A percentile compares a stretch with the other conserved stretches of the same genome.
phyloP scores from a whole-genome alignment of 2,113 vertebrate species.

The Probosciger aterrimus region DNA sequence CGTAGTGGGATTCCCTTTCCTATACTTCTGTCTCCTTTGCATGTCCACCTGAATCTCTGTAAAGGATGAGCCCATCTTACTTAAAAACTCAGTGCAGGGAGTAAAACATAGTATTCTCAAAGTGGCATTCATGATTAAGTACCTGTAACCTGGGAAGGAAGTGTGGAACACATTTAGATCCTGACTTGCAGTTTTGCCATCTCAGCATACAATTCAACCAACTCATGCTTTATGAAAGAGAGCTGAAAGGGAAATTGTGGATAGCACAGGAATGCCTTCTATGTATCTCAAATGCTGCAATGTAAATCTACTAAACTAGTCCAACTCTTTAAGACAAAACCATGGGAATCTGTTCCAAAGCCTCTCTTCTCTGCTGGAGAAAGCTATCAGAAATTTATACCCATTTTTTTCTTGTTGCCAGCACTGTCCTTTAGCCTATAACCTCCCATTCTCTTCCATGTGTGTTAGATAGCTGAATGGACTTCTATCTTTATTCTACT shows the following conservation, averaged over 20 bases:
- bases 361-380: neutral
- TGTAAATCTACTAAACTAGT: neutral
- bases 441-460: neutral
- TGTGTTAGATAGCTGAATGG: neutral
- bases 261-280: neutral
- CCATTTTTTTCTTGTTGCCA: neutral
- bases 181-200: neutral
- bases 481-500: neutral
- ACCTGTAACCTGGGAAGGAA: neutral
- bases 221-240: neutral
- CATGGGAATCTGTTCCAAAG: neutral
- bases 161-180: neutral
- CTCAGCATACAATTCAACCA: neutral
- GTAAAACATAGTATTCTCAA: neutral
- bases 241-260: neutral
- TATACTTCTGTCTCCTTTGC: neutral
- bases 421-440: neutral
- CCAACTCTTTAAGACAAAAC: neutral
- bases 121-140: neutral
- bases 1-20: fast-evolving
- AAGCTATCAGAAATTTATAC: neutral
- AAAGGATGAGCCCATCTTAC: neutral
- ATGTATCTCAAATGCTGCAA: neutral
- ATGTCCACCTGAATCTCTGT: neutral
- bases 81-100: neutral